Base-by-base conservation (phyloP, 1,140 invertebrate species). In the Hyphantria cunea region DNA sequence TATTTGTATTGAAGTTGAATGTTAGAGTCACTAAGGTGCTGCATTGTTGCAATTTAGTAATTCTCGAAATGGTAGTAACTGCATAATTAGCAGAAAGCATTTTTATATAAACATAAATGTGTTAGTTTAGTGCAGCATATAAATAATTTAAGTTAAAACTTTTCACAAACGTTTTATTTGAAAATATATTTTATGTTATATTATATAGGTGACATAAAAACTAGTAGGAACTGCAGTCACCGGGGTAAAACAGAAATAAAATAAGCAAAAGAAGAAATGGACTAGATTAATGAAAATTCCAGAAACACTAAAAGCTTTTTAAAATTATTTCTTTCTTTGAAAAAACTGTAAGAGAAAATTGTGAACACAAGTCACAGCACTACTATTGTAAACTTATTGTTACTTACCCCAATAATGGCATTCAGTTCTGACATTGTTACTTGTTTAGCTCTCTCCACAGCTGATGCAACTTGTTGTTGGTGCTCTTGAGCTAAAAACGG, bases 381-480 rank as follows among this genome's bases (percentile, higher is more conserved):
- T 9, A 10, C 45, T 4, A 8, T 12, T 7, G 5, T 25, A 25
- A 12, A 15, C 2, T 9, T 39, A 3, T 25, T 10, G n/a, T 64
- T 70, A 93, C 94, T 95, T 93, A 97, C 96, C 93, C 95, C 95
- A 72, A 97, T 96, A 72, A 97, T 96, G 59, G 95, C 94, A 89
- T 98, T 98, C 58, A 98, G 92, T 91, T 98, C 97, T 15, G 96
- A 94, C 96, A 98, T 97, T 66, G 97, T 98, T 65, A 99, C 96
- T 92, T 98, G 97, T 90, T 99, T 99, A 15, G 98, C 98, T 87
- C 98, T 92, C 70, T 99, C 98, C 6, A 99, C 95, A 0, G 98
- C 97, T 45, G 95, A 94, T 0, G 97, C 96, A 4, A 99, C 97
- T 91, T 98, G 97, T 82, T 97, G 96, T 82, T 99, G 98, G 82